Base-by-base conservation (phyloP, 2,888 invertebrate genomes). In the Myopa testacea region DNA sequence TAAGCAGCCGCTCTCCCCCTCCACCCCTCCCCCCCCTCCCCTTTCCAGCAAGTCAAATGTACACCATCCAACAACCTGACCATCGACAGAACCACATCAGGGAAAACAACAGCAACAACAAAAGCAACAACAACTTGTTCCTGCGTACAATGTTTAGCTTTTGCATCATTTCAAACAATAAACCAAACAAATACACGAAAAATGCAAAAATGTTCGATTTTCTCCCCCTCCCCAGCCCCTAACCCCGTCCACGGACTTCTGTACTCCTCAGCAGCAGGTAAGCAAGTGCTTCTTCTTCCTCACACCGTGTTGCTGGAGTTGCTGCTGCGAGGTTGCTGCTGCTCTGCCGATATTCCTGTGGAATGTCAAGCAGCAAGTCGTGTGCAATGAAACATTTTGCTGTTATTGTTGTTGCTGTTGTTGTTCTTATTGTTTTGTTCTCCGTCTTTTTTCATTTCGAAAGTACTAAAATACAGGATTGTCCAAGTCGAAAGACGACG, bases 291-390 rank as follows among this genome's bases (percentile, higher is more conserved):
- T 10, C 37, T 16, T 34, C 37, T 26, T 58, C 37, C 38, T 58
- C 55, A 14, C n/a, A 12, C 58, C 26, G 12, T 12, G 14, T 72
- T 8, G 16, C 58, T 19, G 38, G 12, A 40, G 16, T 62, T 55
- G 52, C 34, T 8, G 71, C 58, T 72, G 58, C 58, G 10, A 7
- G 12, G 16, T 38, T 40, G 40, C 40, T 45, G 14, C 37, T 38
- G 14, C 62, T 37, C 45, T 62, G 38, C 8, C 45, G 8, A 19
- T 40, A 8, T 7, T 38, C 52, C 45, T 50, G 63, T 75, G 75
- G 75, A 75, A 75, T 75, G 75, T 69, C 68, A 69, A 60, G 69
- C 34, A 69, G 69, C 68, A 60, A 40, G 45, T 12, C 26, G 37
- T 55, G 68, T 55, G 38, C 67, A 75, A 58, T 75, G 75, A 67